Conservation (phyloP, 2,113 vertebrate species). For the Caranx ignobilis region DNA sequence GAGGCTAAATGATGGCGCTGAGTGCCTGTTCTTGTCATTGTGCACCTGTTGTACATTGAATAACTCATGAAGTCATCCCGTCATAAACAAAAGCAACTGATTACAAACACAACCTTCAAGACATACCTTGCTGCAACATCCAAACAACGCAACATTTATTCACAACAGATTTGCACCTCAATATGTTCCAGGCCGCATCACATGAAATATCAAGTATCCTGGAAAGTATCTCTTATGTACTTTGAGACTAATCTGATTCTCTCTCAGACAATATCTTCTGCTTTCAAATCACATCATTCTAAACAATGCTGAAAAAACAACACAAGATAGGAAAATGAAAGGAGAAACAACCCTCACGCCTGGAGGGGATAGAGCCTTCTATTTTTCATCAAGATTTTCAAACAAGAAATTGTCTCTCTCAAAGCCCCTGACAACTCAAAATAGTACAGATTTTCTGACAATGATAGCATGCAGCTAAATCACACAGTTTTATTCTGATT, state of each 20-base stretch:
- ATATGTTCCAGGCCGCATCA: constrained; percentile 33
- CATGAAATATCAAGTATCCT: constrained; percentile 5
- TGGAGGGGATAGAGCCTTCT: background rate
- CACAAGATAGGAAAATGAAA: background rate
- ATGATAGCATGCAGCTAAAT: constrained; percentile 39
- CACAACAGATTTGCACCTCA: constrained; percentile 27
- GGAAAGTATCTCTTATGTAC: constrained; percentile 21
- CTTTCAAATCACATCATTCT: constrained; percentile 35
- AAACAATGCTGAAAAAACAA: background rate
- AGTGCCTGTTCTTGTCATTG: constrained; percentile 33
- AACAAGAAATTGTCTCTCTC: constrained; percentile 17
- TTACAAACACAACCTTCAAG: constrained; percentile 28
- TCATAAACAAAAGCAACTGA: constrained; percentile 15
- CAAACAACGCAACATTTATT: constrained; percentile 31
- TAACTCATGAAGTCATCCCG: constrained; percentile 28
- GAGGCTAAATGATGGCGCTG: constrained; percentile 16
- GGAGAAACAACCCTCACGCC: background rate
- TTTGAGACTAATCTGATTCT: constrained; percentile 34
- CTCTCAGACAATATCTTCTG: constrained; percentile 16
- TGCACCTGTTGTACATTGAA: constrained; percentile 56
- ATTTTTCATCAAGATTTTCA: constrained; percentile 13
- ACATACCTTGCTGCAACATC: constrained; percentile 9
- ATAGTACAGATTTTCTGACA: constrained; percentile 21
- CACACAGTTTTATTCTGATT: constrained; percentile 16
- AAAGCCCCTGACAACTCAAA: constrained; percentile 22